These are phyloP conservation scores for Lasioglossum lativentre DNA, from an alignment of 2,888 invertebrate genomes.

Conservation along the genomic window DNA sequence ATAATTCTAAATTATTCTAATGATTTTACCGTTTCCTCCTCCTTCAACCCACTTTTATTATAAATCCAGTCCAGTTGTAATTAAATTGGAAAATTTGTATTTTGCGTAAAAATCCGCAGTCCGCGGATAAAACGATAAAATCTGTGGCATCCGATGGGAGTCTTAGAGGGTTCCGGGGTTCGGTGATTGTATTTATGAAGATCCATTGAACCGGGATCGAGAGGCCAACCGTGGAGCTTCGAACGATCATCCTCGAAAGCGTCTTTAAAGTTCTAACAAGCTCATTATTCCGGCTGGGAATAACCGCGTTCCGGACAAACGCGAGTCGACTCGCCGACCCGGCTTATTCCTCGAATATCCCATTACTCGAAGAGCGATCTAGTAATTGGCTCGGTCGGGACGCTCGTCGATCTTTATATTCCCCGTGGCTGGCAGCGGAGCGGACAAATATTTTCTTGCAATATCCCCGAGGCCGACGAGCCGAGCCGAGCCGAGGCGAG, in stretches of 20 bases:
- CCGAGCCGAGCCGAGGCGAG: not conserved
- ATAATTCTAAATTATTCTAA: not conserved
- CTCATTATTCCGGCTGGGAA: slow-evolving; percentile 3
- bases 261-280: slow-evolving; percentile 10
- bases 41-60: too few relatives aligned
- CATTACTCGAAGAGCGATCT: slow-evolving; percentile 18
- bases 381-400: slow-evolving; percentile 35
- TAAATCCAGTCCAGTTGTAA: not conserved
- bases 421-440: not conserved
- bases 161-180: not conserved
- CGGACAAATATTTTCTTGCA: slow-evolving; percentile 58
- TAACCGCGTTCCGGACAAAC: slow-evolving; percentile 1
- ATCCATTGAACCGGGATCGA: not conserved
- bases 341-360: slow-evolving; percentile 16
- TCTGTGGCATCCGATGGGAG: not conserved
- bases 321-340: slow-evolving; percentile 1
- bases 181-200: not conserved
- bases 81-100: not conserved
- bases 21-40: not conserved
- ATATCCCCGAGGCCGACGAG: slow-evolving; percentile 28
- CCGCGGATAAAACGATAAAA: not conserved
- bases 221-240: not conserved
- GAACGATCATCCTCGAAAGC: slow-evolving; percentile 16
- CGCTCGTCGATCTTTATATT: not conserved
- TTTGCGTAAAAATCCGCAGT: not conserved